Evolutionary conservation across 2,888 invertebrate genomes (phyloP).

Genomic region (Tillus elongatus): DNA sequence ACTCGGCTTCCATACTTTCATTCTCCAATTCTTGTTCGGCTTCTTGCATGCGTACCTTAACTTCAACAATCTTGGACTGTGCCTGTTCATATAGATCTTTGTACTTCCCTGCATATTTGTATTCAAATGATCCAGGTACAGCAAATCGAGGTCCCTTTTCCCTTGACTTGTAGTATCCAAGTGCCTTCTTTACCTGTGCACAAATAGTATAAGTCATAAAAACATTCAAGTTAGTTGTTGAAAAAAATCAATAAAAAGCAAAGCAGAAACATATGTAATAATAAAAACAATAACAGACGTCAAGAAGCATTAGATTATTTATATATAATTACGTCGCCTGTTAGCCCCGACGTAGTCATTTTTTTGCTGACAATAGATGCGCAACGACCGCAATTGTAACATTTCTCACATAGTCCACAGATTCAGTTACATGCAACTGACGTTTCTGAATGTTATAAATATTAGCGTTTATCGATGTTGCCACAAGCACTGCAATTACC

Average conservation of each 20-base stretch:
- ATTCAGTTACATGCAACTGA: no score
- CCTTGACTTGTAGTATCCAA: not conserved
- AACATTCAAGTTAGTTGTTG: no score
- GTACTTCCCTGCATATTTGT: not conserved
- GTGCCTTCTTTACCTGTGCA: not conserved
- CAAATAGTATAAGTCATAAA: not conserved
- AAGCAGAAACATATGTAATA: not conserved
- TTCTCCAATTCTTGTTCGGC: not conserved
- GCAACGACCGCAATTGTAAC: no score
- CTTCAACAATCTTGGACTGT: not conserved
- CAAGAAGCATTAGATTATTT: no score
- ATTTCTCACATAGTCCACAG: no score
- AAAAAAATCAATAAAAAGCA: not conserved
- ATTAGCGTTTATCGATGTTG: no score
- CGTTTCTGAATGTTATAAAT: no score
- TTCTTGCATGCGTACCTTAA: not conserved
- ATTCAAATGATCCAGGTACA: not conserved
- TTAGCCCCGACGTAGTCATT: no score
- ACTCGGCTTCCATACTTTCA: not conserved
- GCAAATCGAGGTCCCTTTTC: conserved; percentile 3
- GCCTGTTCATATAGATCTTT: not conserved
- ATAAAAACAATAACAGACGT: not conserved
- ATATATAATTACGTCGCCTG: no score
- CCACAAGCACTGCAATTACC: no score
- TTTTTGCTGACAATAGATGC: no score